phyloP scores from a whole-genome alignment of 2,113 vertebrate genomes.

The Eptesicus fuscus region DNA sequence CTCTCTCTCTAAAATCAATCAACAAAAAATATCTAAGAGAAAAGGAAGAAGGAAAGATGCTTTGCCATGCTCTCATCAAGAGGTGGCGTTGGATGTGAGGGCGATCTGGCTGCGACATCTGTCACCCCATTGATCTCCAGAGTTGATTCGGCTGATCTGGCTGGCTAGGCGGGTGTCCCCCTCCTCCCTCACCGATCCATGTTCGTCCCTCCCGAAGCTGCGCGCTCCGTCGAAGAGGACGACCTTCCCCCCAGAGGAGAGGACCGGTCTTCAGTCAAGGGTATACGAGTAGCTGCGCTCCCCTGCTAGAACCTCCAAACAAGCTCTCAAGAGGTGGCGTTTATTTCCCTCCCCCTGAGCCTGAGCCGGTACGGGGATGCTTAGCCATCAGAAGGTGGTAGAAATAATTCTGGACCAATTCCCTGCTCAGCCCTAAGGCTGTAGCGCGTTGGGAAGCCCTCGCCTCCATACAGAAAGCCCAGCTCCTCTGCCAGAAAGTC shows the following conservation, averaged over 20 bases:
- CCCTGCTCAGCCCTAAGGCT: not conserved
- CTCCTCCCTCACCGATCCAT: too few relatives aligned
- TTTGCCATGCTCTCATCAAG: not conserved
- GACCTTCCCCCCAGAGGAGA: too few relatives aligned
- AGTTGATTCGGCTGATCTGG: too few relatives aligned
- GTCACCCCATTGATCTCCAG: too few relatives aligned
- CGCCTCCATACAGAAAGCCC: not conserved
- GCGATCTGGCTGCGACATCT: too few relatives aligned
- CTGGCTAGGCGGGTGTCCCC: too few relatives aligned
- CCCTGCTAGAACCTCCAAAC: too few relatives aligned
- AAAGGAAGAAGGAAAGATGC: not conserved
- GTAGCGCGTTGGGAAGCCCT: not conserved
- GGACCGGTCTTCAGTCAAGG: too few relatives aligned
- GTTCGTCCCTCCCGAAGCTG: too few relatives aligned
- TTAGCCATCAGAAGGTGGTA: not conserved
- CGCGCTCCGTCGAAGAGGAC: too few relatives aligned
- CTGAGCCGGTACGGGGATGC: rapidly evolving
- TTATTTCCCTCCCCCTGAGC: not conserved
- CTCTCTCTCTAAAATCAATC: not conserved
- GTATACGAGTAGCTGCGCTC: too few relatives aligned
- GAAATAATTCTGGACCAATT: not conserved
- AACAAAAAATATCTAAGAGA: not conserved
- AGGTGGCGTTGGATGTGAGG: too few relatives aligned
- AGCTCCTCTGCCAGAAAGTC: not conserved
- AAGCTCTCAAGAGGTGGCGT: rapidly evolving